A percentile compares a stretch with the other conserved stretches of the same genome.
These are phyloP conservation scores for Dicerorhinus sumatrensis DNA, from an alignment of 2,113 vertebrate species.

Conservation along the genomic window DNA sequence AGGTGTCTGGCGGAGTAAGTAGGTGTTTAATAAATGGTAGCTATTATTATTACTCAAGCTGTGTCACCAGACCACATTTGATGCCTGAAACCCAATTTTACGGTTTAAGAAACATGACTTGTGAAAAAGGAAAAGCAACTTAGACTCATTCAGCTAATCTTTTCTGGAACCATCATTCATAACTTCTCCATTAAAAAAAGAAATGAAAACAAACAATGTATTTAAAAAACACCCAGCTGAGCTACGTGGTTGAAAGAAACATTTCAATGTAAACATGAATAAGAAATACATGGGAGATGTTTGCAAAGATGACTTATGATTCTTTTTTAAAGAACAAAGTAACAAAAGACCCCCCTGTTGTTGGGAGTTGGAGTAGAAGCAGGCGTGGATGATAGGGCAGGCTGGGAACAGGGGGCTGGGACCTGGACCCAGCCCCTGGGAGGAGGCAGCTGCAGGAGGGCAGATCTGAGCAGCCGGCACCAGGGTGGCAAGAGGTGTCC, in stretches of 20 bases:
- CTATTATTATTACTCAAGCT: constrained; percentile 70
- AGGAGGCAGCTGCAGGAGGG: background rate
- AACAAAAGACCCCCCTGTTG: background rate
- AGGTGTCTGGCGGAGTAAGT: constrained; percentile 72
- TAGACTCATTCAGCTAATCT: constrained; percentile 69
- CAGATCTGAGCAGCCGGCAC: background rate
- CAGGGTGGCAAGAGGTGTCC: background rate
- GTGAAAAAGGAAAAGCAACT: constrained; percentile 58
- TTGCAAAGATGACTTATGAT: background rate
- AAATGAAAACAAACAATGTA: constrained; percentile 56
- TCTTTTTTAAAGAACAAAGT: background rate
- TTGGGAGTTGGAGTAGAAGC: background rate
- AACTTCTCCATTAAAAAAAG: constrained; percentile 59
- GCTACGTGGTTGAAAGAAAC: constrained; percentile 55
- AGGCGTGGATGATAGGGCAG: background rate
- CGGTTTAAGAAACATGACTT: constrained; percentile 70
- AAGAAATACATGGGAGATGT: background rate
- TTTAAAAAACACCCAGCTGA: constrained; percentile 33
- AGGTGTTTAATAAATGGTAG: constrained; percentile 77
- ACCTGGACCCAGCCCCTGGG: background rate
- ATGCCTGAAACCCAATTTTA: constrained; percentile 77
- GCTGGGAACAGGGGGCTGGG: background rate
- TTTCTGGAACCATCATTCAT: constrained; percentile 71
- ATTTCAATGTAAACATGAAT: constrained; percentile 53
- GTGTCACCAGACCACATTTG: constrained; percentile 75